phyloP scores from a whole-genome alignment of 2,888 invertebrate species.

The Sisyra nigra region DNA sequence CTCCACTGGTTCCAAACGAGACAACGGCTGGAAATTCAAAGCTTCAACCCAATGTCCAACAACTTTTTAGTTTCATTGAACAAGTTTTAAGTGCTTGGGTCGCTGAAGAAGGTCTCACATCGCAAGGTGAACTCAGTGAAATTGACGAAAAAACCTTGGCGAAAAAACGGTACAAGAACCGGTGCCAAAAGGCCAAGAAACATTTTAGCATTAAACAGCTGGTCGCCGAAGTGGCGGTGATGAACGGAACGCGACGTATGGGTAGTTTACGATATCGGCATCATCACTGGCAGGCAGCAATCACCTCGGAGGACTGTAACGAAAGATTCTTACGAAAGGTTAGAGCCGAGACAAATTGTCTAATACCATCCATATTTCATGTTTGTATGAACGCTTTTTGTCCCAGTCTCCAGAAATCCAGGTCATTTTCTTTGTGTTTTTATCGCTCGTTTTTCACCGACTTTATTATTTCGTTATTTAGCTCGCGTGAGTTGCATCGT shows the following conservation, averaged over 20 bases:
- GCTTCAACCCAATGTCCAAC: constrained; percentile 62
- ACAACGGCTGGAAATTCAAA: constrained; percentile 20
- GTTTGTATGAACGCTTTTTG: too few species aligned
- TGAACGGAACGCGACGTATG: constrained; percentile 42
- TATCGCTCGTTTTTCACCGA: too few species aligned
- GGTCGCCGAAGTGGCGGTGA: constrained; percentile 51
- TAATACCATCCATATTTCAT: background rate
- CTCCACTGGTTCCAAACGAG: constrained; percentile 8
- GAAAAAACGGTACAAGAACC: constrained; percentile 39
- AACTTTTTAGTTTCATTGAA: constrained; percentile 68
- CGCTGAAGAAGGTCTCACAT: constrained; percentile 52
- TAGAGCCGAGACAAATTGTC: constrained; percentile 13
- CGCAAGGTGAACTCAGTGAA: constrained; percentile 57
- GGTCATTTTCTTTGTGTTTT: too few species aligned
- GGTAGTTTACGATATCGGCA: constrained; percentile 59
- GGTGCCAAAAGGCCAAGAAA: constrained; percentile 45
- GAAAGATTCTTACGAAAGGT: constrained; percentile 80
- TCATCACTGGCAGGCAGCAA: constrained; percentile 72
- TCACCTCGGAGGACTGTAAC: constrained; percentile 77
- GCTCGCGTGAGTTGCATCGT: too few species aligned
- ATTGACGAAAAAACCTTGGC: constrained; percentile 49
- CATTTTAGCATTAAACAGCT: constrained; percentile 46
- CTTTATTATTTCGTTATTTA: too few species aligned
- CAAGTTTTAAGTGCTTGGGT: constrained; percentile 67
- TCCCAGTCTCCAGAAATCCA: too few species aligned